phyloP scores from a whole-genome alignment of 2,797 vertebrate genomes.

The Hemitrygon akajei region DNA sequence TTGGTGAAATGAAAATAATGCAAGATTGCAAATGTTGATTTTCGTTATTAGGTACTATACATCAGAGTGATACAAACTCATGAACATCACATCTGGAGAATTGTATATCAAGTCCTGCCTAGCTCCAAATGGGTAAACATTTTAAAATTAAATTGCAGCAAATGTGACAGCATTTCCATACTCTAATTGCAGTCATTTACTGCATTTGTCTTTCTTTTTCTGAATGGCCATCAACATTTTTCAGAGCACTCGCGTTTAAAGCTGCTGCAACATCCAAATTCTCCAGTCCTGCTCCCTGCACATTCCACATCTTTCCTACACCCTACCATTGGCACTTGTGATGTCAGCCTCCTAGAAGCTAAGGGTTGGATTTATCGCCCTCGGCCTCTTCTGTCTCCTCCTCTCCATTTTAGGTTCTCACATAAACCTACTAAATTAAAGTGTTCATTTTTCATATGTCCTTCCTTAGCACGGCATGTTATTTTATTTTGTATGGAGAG shows the following conservation, averaged over 20 bases:
- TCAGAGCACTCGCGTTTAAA: not conserved
- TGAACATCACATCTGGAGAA: not conserved
- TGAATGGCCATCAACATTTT: not conserved
- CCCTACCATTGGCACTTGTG: not conserved
- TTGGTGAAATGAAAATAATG: not conserved
- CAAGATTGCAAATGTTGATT: not conserved
- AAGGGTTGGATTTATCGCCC: not conserved
- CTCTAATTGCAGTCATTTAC: not conserved
- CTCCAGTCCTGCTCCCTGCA: not conserved
- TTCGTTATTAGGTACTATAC: not conserved
- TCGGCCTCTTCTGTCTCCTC: not conserved
- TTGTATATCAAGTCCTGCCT: not conserved
- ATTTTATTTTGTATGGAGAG: no score
- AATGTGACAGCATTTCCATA: not conserved
- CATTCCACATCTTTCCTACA: not conserved
- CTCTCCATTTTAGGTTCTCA: not conserved
- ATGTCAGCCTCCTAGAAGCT: not conserved
- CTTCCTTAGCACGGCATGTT: not conserved
- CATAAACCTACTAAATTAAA: not conserved
- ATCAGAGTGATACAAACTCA: not conserved
- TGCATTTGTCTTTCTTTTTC: not conserved
- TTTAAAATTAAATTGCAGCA: not conserved
- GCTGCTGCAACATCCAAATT: not conserved
- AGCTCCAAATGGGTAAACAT: not conserved
- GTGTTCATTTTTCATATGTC: not conserved